Evolutionary conservation across 2,113 vertebrate genomes (phyloP), one percentile per base, ranked within the genome.

Genomic region (Corynorhinus townsendii): DNA sequence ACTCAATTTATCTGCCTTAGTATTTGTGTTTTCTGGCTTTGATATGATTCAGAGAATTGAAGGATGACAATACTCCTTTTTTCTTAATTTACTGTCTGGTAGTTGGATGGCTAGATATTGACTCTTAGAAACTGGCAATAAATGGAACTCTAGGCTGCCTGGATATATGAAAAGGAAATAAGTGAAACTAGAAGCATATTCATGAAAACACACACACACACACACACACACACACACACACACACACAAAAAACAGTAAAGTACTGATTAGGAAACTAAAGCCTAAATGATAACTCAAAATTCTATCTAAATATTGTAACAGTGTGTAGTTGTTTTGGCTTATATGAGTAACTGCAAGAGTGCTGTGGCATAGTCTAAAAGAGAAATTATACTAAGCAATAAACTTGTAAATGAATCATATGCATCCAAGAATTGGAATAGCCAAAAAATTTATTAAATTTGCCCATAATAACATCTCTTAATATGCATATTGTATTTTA

Each of bases 221-320:
- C n/a, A n/a, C n/a, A n/a, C n/a, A n/a, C n/a, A 71, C 84, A 90
- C 5, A 75, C 26, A 77, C n/a, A 76, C 56, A 89, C n/a, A 92
- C 2, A 76, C 17, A 52, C 40, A 17, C 28, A 77, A 26, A 73
- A 66, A 87, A 90, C 5, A 76, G 26, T 75, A 6, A 90, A 52
- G 15, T 79, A 89, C 87, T 95, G 66, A 64, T 92, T 94, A 30
- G 56, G 77, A 86, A 82, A 45, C 71, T 75, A 47, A 88, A 95
- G 45, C 12, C 45, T 45, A 93, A 82, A 68, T 68, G 73, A 73
- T 82, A 73, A 92, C 12, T 94, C 45, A 45, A 7, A 87, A 66
- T 89, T 88, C 62, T 26, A 17, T 71, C n/a, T 19, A 56, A 86
- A 12, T 10, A 71, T 56, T 71, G 3, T 62, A 77, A 82, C 40